phyloP scores from a whole-genome alignment of 2,797 vertebrate species.

The Coendou prehensilis region DNA sequence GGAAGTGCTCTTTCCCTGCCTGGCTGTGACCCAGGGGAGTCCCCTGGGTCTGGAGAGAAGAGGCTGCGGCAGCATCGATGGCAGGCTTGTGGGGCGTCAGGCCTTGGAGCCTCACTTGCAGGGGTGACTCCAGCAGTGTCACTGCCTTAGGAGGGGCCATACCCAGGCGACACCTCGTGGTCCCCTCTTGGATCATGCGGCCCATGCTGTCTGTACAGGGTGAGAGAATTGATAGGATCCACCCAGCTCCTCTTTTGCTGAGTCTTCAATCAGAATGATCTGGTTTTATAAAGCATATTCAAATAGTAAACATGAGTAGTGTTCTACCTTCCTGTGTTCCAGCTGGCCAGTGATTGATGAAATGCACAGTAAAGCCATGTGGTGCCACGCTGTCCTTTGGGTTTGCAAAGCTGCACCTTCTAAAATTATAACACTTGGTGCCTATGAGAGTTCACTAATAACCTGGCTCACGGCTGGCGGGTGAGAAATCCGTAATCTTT shows the following conservation, averaged over 20 bases:
- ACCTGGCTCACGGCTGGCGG: background rate
- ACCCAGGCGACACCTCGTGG: too few species aligned
- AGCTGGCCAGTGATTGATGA: background rate
- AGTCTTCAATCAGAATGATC: background rate
- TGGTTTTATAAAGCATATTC: conserved; percentile 9
- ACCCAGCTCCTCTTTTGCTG: background rate
- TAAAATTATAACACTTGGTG: background rate
- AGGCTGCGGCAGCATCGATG: background rate
- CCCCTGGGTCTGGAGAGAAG: background rate
- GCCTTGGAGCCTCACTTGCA: background rate
- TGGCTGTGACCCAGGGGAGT: background rate
- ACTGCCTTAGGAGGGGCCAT: background rate
- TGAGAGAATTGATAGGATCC: fast-evolving
- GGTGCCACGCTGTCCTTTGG: background rate
- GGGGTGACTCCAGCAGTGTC: background rate
- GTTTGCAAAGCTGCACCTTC: background rate
- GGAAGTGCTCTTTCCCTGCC: background rate
- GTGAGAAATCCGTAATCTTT: background rate
- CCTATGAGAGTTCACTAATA: background rate
- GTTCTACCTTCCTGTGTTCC: background rate
- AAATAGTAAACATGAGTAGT: background rate
- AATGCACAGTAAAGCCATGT: background rate
- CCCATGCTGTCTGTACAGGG: fast-evolving
- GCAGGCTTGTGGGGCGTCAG: too few species aligned
- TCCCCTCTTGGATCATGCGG: background rate